Conservation (phyloP, 37 sponge, comb jelly and placozoan species). For the Theonella swinhoei region DNA sequence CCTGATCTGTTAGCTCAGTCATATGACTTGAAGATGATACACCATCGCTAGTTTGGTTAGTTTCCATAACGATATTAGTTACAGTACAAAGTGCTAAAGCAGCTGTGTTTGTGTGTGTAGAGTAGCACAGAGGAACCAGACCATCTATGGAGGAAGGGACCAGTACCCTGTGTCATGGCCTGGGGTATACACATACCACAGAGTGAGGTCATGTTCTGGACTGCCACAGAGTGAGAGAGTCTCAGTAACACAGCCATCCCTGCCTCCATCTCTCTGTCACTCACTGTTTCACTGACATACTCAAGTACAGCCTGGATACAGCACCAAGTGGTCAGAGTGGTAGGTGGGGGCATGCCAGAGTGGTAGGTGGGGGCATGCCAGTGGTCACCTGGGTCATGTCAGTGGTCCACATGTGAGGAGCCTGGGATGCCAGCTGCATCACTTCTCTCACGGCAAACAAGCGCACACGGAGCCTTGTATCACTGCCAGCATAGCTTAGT, state of each 20-base stretch:
- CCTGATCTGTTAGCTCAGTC: slow-evolving; percentile 9
- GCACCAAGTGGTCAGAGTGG: not conserved
- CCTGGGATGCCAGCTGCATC: slow-evolving; percentile 17
- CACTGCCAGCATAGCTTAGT: slow-evolving; percentile 50
- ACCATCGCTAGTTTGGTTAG: not conserved
- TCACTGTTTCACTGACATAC: slow-evolving; percentile 5
- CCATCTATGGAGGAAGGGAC: not conserved
- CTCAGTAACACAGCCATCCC: slow-evolving; percentile 9
- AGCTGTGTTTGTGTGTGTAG: slow-evolving; percentile 14
- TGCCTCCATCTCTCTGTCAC: slow-evolving; percentile 32
- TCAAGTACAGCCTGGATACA: not conserved
- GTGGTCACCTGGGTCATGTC: slow-evolving; percentile 51
- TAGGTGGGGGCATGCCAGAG: not conserved
- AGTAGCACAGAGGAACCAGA: slow-evolving; percentile 28
- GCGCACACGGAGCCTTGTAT: slow-evolving; percentile 54
- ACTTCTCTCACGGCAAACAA: slow-evolving; percentile 46
- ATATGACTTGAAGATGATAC: not conserved
- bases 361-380: not conserved
- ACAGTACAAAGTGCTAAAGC: slow-evolving; percentile 42
- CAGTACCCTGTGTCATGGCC: no score
- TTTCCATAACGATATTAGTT: slow-evolving; percentile 42
- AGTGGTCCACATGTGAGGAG: slow-evolving; percentile 75
- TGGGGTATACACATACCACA: slow-evolving; percentile 41
- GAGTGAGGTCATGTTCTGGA: slow-evolving; percentile 52
- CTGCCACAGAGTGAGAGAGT: slow-evolving; percentile 61